Evolutionary conservation across 2,888 invertebrate species (phyloP), one percentile per base, ranked within the genome.

Genomic region (Nasonovia ribisnigri): DNA sequence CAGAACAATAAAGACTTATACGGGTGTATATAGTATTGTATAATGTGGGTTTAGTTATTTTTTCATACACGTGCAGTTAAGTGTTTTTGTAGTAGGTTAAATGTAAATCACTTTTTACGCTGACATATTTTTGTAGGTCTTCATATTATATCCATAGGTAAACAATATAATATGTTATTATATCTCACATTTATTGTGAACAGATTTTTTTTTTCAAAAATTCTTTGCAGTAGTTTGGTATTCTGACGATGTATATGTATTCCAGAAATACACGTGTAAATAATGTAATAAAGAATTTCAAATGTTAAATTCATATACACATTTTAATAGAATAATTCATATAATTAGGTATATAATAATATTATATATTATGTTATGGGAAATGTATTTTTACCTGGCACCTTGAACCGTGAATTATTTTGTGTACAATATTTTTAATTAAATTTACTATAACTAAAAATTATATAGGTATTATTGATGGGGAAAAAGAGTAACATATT

Each of bases 111-210:
- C 29, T 26, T 48, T 90, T 67, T 90, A 16, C 48, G 36, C 36
- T 48, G 60, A 60, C 46, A 54, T 84, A 48, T 67, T 67, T 67
- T 90, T 91, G 51, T 84, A 91, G 13, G 54, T 84, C 54, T 91
- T 84, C 54, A 43, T 36, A 29, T 29, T 29, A 42, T 42, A 91
- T 43, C 26, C 26, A 16, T n/a, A n/a, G 43, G 36, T 84, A 29
- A 29, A 29, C 42, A 84, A 42, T 29, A 54, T 43, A 42, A 36
- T 84, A 51, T 84, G 11, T 24, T 91, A 43, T 54, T 24, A 24
- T 54, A 54, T 54, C 5, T 51, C 43, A 16, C n/a, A 84, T 90
- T 84, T 54, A 8, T 84, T 54, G 42, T 51, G 42, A 84, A 84
- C 26, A 13, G 51, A 42, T 54, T 84, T 54, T 54, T 36, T 0